phyloP scores from a whole-genome alignment of 1,140 invertebrate species.

The Gonatopus flavifemur region DNA sequence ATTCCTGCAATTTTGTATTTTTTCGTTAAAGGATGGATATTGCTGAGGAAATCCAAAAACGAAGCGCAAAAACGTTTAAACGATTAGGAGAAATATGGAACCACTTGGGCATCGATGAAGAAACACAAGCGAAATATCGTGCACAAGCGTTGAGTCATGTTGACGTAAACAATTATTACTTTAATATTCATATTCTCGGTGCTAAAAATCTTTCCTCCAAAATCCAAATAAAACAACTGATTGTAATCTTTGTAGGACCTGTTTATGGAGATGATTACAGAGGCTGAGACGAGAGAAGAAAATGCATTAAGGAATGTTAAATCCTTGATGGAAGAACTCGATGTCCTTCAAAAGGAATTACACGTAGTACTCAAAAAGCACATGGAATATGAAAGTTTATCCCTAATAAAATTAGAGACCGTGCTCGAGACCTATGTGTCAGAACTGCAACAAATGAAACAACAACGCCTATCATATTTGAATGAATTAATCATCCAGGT shows the following conservation, averaged over 20 bases:
- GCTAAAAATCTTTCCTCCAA: not conserved
- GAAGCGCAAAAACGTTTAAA: not conserved
- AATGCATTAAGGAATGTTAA: constrained; percentile 31
- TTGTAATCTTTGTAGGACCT: constrained; percentile 26
- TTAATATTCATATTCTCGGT: not conserved
- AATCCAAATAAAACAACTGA: not conserved
- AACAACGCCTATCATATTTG: constrained; percentile 34
- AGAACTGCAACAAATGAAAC: constrained; percentile 33
- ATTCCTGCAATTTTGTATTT: too few relatives aligned
- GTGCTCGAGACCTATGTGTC: constrained; percentile 33
- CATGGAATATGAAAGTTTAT: constrained; percentile 31
- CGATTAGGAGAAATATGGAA: constrained; percentile 29
- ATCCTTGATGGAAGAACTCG: constrained; percentile 26
- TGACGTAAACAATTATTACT: constrained; percentile 13
- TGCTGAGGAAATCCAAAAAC: too few relatives aligned
- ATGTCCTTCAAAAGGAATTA: constrained; percentile 30
- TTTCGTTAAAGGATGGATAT: too few relatives aligned
- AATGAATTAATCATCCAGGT: constrained; percentile 35
- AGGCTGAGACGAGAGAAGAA: constrained; percentile 33
- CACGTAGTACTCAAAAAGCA: constrained; percentile 35
- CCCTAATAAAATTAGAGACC: constrained; percentile 35
- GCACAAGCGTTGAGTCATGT: constrained; percentile 28
- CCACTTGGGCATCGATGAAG: constrained; percentile 24
- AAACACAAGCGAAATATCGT: constrained; percentile 19
- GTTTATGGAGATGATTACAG: constrained; percentile 42